A percentile compares a stretch with the other conserved stretches of the same genome.
phyloP scores from a whole-genome alignment of 2,797 vertebrate species.

The Pseudochaenichthys georgianus region DNA sequence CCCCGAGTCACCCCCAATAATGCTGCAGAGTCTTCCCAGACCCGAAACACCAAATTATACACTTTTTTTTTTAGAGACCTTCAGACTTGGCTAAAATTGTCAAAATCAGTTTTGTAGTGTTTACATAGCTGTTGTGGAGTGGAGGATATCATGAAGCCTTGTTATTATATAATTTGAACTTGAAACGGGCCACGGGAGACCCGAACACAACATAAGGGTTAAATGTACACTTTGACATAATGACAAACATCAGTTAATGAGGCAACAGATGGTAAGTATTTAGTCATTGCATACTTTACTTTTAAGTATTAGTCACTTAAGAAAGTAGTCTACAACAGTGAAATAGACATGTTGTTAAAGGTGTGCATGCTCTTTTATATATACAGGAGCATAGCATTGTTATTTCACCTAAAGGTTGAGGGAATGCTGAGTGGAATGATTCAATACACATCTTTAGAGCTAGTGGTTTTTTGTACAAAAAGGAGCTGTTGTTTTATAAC shows the following conservation, averaged over 20 bases:
- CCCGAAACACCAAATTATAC: too few species aligned
- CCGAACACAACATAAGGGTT: too few species aligned
- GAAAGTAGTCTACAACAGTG: background rate
- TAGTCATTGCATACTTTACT: background rate
- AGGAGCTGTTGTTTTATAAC: slow-evolving; percentile 68
- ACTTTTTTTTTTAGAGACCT: too few species aligned
- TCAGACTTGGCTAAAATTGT: too few species aligned
- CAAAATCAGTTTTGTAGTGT: too few species aligned
- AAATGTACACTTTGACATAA: background rate
- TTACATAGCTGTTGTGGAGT: too few species aligned
- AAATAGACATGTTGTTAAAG: background rate
- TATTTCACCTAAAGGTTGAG: background rate
- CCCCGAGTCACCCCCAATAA: too few species aligned
- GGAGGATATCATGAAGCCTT: too few species aligned
- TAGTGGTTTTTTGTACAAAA: background rate
- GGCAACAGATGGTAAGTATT: background rate
- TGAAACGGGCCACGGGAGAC: too few species aligned
- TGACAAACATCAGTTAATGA: background rate
- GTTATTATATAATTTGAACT: too few species aligned
- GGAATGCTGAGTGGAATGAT: background rate
- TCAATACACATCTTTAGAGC: too few species aligned
- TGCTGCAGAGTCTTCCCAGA: too few species aligned
- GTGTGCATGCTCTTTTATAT: background rate
- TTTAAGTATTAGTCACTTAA: background rate
- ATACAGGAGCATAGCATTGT: background rate